phyloP scores from a whole-genome alignment of 2,797 vertebrate species.

The Fundulus diaphanus region DNA sequence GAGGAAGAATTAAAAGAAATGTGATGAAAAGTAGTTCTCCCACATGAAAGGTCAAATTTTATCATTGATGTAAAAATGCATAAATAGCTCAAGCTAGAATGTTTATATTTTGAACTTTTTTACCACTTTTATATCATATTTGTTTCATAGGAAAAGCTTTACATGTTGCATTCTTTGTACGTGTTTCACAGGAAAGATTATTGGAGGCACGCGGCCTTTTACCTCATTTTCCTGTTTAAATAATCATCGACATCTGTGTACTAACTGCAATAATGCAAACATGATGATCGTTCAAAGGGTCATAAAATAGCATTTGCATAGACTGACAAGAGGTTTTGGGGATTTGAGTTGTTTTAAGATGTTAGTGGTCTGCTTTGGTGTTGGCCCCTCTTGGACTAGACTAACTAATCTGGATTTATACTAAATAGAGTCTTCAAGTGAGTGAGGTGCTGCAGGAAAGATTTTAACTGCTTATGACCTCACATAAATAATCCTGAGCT shows the following conservation, averaged over 20 bases:
- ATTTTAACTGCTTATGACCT: neutral
- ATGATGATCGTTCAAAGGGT: neutral
- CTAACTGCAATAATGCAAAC: neutral
- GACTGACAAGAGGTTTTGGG: neutral
- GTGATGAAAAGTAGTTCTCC: no score
- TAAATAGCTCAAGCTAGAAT: no score
- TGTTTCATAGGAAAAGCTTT: neutral
- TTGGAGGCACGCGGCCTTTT: neutral
- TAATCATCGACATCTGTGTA: neutral
- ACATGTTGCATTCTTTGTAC: neutral
- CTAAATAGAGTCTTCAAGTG: neutral
- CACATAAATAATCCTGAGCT: neutral
- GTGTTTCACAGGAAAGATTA: neutral
- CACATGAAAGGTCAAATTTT: no score
- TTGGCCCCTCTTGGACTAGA: neutral
- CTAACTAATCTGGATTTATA: neutral
- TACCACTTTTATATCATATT: neutral
- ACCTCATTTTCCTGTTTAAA: neutral
- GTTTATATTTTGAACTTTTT: neutral
- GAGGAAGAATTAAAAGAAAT: no score
- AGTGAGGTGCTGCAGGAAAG: neutral
- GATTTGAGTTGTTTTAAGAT: neutral
- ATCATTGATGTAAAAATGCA: neutral
- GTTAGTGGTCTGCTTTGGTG: neutral
- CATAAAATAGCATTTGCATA: neutral